Conservation (phyloP, 2,888 invertebrate genomes). For the Cybosia mesomella region DNA sequence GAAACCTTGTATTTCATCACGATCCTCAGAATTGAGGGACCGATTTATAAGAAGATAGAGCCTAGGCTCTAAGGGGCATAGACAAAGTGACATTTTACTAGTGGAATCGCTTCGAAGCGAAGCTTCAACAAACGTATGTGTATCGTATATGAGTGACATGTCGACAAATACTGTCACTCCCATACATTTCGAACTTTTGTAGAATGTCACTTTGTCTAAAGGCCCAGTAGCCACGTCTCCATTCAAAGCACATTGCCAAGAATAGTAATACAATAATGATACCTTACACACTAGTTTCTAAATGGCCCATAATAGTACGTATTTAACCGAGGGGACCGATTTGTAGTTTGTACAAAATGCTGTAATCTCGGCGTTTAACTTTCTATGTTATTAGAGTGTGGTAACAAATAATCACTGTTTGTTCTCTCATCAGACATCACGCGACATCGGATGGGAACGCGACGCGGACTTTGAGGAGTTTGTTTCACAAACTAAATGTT, state of each 20-base stretch:
- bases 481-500: background rate
- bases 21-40: too few species aligned
- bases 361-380: constrained; percentile 68
- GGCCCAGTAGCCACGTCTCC: background rate
- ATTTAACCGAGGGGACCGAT: constrained; percentile 48
- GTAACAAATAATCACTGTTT: constrained; percentile 50
- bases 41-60: too few species aligned
- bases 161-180: too few species aligned
- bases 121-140: too few species aligned
- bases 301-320: constrained; percentile 53
- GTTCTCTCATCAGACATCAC: constrained; percentile 47
- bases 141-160: too few species aligned
- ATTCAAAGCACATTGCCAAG: background rate
- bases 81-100: too few species aligned
- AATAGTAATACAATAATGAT: constrained; percentile 10
- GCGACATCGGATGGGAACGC: background rate
- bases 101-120: too few species aligned
- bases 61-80: too few species aligned
- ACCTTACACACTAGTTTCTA: constrained; percentile 38
- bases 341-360: constrained; percentile 51
- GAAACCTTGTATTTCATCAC: too few species aligned
- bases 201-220: too few species aligned
- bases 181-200: too few species aligned
- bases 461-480: background rate
- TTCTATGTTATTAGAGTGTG: constrained; percentile 61